Percentiles rank a stretch among this genome's conserved stretches.
Evolutionary conservation across 2,113 vertebrate species (phyloP).

Genomic region (Crotalus tigris): DNA sequence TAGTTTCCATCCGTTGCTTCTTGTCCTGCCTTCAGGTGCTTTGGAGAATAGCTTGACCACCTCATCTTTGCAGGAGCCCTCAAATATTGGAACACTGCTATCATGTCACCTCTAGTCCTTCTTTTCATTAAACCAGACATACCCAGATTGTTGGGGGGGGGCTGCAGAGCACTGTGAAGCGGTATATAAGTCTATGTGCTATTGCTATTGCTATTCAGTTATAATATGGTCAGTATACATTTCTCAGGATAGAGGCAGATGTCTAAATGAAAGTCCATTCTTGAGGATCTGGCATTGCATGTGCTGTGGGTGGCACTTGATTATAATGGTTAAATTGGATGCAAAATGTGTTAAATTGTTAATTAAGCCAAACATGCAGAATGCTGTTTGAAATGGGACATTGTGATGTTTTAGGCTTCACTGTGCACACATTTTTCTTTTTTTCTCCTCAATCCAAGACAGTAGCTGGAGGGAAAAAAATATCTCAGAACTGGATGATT

Average conservation of each 20-base stretch:
- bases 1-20: neutral
- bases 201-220: no score
- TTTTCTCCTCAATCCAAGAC: neutral
- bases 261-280: neutral
- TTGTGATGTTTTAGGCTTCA: neutral
- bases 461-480: no score
- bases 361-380: neutral
- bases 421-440: neutral
- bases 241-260: neutral
- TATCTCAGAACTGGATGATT: no score
- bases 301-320: neutral
- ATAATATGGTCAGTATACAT: neutral
- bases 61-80: neutral
- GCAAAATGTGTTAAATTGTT: neutral
- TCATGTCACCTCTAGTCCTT: neutral
- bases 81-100: neutral
- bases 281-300: neutral
- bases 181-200: no score
- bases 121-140: neutral
- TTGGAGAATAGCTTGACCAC: neutral
- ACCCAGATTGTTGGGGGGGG: neutral
- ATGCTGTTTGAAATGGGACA: neutral
- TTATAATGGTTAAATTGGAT: neutral
- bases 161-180: no score
- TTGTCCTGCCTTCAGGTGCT: neutral